Percentiles rank a stretch among this genome's conserved stretches.
Evolutionary conservation across 2,113 vertebrate genomes (phyloP).

Genomic region (Ochotona princeps): DNA sequence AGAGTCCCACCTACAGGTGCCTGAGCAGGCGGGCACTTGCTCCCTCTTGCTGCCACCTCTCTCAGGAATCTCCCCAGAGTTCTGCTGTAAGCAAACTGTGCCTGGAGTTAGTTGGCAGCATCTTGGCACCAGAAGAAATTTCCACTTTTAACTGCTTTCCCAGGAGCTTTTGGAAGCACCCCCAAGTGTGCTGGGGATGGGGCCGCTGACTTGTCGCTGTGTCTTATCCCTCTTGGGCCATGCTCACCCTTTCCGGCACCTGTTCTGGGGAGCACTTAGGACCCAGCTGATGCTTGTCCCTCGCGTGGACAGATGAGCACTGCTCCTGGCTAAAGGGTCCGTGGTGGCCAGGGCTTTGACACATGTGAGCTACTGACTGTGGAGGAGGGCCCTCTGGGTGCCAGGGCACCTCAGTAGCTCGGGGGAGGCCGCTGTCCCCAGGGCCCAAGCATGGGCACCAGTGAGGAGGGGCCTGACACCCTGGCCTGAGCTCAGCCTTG

Average conservation of each 20-base stretch:
- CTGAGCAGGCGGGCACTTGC: not conserved
- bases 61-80: too few relatives aligned
- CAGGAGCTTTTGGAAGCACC: too few relatives aligned
- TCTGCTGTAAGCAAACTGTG: too few relatives aligned
- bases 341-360: accelerated
- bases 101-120: too few relatives aligned
- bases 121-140: too few relatives aligned
- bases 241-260: too few relatives aligned
- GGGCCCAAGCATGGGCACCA: accelerated
- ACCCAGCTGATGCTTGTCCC: not conserved
- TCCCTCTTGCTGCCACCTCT: too few relatives aligned
- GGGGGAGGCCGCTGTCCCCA: not conserved
- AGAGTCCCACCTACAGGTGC: not conserved
- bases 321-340: not conserved
- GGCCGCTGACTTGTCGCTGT: too few relatives aligned
- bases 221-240: not conserved
- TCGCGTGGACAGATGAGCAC: accelerated
- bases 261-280: not conserved
- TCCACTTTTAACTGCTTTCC: too few relatives aligned
- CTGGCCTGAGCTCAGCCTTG: not conserved
- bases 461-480: not conserved
- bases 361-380: not conserved
- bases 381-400: not conserved
- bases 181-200: too few relatives aligned
- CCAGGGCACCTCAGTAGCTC: accelerated